Percentiles rank a stretch among this genome's conserved stretches.
Evolutionary conservation across 2,888 invertebrate species (phyloP).

Genomic region (Stenolophus ochropezus): DNA sequence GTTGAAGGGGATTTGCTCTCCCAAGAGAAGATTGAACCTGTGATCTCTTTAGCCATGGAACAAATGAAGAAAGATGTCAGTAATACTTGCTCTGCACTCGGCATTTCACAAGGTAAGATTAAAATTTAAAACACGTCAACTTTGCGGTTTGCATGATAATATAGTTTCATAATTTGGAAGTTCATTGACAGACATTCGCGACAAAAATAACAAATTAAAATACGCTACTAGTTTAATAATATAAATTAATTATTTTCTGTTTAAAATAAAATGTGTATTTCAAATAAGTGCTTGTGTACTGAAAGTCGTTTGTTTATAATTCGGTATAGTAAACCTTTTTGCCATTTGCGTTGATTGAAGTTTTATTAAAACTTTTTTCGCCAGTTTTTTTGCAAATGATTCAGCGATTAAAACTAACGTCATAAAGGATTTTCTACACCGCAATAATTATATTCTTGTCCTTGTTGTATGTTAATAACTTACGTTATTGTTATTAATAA

Average conservation of each 20-base stretch:
- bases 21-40: conserved; percentile 87
- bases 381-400: conserved; percentile 14
- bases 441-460: conserved; percentile 20
- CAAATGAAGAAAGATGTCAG: conserved; percentile 91
- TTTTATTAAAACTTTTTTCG: not conserved
- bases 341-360: not conserved
- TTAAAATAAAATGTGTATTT: no score
- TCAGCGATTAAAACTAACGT: conserved; percentile 18
- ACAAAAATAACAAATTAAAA: not conserved
- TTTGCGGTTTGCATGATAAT: not conserved
- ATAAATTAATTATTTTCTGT: no score
- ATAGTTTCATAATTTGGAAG: not conserved
- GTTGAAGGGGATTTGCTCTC: conserved; percentile 75
- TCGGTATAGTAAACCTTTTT: not conserved
- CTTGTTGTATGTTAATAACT: conserved; percentile 18
- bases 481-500: conserved; percentile 39
- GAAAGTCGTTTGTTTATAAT: not conserved
- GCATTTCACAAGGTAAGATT: conserved; percentile 88
- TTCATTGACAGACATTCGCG: not conserved
- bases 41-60: conserved; percentile 89
- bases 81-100: conserved; percentile 87
- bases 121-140: not conserved
- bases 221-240: not conserved
- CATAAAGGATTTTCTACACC: conserved; percentile 43
- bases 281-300: not conserved